phyloP scores from a whole-genome alignment of 2,888 invertebrate genomes.

The Xestia xanthographa region DNA sequence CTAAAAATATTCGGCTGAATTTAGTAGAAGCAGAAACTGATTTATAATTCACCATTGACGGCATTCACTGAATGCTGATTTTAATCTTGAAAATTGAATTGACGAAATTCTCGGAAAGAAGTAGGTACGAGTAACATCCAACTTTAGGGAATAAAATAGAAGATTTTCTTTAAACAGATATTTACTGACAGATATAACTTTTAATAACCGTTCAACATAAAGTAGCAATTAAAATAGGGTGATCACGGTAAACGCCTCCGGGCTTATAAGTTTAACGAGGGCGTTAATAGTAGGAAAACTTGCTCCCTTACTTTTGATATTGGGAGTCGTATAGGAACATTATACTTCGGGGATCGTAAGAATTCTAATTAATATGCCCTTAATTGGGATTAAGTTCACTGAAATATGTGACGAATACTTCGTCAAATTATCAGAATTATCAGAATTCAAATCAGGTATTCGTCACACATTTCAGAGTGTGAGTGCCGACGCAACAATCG shows the following conservation, averaged over 20 bases:
- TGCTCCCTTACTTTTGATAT: conserved; percentile 41
- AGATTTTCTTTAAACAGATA: conserved; percentile 20
- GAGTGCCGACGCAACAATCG: neutral
- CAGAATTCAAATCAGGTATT: too few relatives aligned
- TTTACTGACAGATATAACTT: conserved; percentile 29
- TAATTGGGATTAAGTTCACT: neutral
- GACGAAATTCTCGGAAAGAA: neutral
- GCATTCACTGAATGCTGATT: neutral
- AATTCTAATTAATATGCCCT: conserved; percentile 23
- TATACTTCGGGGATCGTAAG: conserved; percentile 11
- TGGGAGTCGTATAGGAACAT: conserved; percentile 25
- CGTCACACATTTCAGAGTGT: too few relatives aligned
- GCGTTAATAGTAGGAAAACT: conserved; percentile 40
- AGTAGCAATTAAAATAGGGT: conserved; percentile 49
- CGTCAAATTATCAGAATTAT: too few relatives aligned
- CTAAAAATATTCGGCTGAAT: neutral
- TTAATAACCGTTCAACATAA: conserved; percentile 36
- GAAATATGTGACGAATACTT: neutral
- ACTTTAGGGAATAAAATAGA: neutral
- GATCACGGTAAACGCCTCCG: conserved; percentile 44
- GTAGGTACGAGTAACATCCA: neutral
- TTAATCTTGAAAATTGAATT: neutral
- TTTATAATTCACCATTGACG: neutral
- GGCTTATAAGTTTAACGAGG: conserved; percentile 48
- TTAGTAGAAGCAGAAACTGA: neutral